phyloP scores from a whole-genome alignment of 2,888 invertebrate species.

The Meghimatium bilineatum region DNA sequence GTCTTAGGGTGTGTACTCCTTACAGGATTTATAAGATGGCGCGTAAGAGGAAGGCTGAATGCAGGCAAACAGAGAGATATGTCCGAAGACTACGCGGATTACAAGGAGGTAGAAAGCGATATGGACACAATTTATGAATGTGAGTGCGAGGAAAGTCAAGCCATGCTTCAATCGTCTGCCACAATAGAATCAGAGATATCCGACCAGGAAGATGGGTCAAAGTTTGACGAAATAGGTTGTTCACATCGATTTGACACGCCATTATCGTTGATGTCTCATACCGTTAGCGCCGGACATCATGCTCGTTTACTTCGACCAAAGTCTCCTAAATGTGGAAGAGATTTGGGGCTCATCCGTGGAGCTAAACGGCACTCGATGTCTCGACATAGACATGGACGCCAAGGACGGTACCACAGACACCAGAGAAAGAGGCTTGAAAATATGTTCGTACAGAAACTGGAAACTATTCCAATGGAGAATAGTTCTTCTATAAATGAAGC shows the following conservation, averaged over 20 bases:
- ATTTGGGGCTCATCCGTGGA: neutral
- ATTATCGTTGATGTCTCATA: neutral
- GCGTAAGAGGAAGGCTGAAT: constrained; percentile 6
- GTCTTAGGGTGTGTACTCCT: constrained; percentile 17
- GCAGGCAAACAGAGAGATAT: constrained; percentile 5
- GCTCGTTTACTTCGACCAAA: neutral
- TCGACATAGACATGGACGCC: neutral
- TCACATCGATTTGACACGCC: constrained; percentile 2
- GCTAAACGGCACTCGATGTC: neutral
- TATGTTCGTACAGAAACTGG: constrained; percentile 10
- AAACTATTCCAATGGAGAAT: constrained; percentile 21
- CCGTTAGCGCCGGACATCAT: neutral
- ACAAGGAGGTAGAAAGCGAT: neutral
- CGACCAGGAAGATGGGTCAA: neutral
- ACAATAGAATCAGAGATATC: neutral
- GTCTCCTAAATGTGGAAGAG: constrained; percentile 5
- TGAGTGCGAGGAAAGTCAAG: constrained; percentile 27
- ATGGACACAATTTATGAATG: constrained; percentile 42
- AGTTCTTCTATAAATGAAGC: neutral
- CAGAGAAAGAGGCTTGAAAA: constrained; percentile 6
- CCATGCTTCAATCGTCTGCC: neutral
- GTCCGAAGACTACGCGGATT: neutral
- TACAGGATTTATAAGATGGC: constrained; percentile 38
- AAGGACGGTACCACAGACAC: neutral
- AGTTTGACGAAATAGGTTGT: neutral